These are phyloP conservation scores for Carposina sasakii DNA, from an alignment of 1,140 invertebrate species.

Conservation along the genomic window DNA sequence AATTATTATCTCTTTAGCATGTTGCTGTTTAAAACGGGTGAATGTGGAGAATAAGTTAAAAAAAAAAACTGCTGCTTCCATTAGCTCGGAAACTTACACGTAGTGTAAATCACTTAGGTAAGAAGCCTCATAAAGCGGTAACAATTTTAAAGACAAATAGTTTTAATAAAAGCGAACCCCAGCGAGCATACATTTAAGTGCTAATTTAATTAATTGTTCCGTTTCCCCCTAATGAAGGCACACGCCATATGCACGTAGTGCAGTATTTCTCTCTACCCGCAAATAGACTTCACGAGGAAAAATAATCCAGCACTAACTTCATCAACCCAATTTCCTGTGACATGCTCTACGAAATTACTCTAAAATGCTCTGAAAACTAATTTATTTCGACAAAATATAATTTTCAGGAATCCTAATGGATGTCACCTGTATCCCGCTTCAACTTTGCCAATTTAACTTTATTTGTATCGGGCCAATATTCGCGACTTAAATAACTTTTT, in stretches of 20 bases:
- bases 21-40: no score
- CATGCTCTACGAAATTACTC: no score
- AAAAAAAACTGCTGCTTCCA: no score
- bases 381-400: constrained; percentile 39
- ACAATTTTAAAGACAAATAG: constrained; percentile 55
- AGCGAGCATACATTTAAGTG: constrained; percentile 57
- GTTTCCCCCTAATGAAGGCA: constrained; percentile 41
- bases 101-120: constrained; percentile 11
- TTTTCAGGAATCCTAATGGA: constrained; percentile 47
- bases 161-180: constrained; percentile 53
- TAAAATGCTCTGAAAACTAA: no score
- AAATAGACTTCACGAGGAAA: no score
- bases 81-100: constrained; percentile 30
- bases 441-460: constrained; percentile 72
- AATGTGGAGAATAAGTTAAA: no score
- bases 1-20: no score
- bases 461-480: constrained; percentile 61
- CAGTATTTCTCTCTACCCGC: no score
- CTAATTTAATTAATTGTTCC: constrained; percentile 67
- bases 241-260: no score
- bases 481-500: constrained; percentile 54
- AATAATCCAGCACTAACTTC: no score
- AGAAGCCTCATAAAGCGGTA: constrained; percentile 16
- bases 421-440: constrained; percentile 45
- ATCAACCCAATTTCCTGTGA: no score